Evolutionary conservation across 1,140 invertebrate genomes (phyloP), one percentile per base, ranked within the genome.

Genomic region (Anthonomus grandis): DNA sequence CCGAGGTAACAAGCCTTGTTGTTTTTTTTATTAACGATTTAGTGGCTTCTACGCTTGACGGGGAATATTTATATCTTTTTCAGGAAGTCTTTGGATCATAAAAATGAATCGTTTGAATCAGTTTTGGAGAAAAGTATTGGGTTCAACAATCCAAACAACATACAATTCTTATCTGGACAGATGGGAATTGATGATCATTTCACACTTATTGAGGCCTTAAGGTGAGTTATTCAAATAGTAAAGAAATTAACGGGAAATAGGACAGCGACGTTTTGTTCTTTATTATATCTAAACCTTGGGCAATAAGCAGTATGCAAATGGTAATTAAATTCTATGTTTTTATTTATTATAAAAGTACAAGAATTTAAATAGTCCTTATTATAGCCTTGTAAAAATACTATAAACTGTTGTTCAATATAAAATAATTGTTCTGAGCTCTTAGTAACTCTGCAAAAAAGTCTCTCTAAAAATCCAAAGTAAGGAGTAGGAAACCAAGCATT

Each of bases 71-170:
- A n/a, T n/a, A 62, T 27, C 56, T 41, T 23, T 79, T 75, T 63
- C 81, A 89, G 86, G 77, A 87, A 86, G 82, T 84, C 84, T 37
- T 78, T 85, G 77, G 86, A 89, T 76, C 81, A 83, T 81, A 86
- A 86, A 77, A 86, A 83, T 66, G 86, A 84, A 75, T 84, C 78
- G 65, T 95, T 87, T 82, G 87, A 93, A 79, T 85, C 86, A 63
- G 82, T 91, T 67, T 81, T 96, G 70, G 83, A 87, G 75, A 87
- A 86, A 76, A 89, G 88, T 68, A 78, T 87, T 64, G 90, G 89
- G 64, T 94, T 93, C 80, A 87, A 88, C 79, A 95, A 95, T 79
- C 90, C 90, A 31, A 91, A 90, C 77, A 90, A 86, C 79, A 85
- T 91, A 66, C 84, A 84, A 75, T 86, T 85, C 79, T 81, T 93